Percentiles rank a stretch among this genome's conserved stretches.
phyloP scores from a whole-genome alignment of 2,797 vertebrate species.

The Trachurus trachurus region DNA sequence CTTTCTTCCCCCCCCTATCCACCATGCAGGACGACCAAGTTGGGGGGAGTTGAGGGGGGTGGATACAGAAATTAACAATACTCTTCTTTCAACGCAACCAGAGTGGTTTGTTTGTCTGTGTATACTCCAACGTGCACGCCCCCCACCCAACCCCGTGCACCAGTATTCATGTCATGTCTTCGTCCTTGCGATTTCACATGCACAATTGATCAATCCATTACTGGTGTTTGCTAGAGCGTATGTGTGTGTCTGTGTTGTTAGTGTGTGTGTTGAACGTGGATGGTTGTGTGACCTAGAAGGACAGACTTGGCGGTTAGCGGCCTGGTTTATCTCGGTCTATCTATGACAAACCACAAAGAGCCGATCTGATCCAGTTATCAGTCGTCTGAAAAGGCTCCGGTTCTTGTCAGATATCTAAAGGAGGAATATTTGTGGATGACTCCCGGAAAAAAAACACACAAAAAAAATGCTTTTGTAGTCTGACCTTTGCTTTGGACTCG shows the following conservation, averaged over 20 bases:
- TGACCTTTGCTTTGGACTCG: neutral
- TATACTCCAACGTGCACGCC: conserved; percentile 18
- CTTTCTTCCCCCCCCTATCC: conserved; percentile 66
- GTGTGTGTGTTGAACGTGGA: neutral
- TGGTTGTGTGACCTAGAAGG: conserved; percentile 54
- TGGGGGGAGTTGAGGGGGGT: conserved; percentile 12
- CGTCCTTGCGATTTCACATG: conserved; percentile 57
- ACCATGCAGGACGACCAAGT: conserved; percentile 35
- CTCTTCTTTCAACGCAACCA: conserved; percentile 55
- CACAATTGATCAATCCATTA: conserved; percentile 64
- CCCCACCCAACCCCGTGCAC: neutral
- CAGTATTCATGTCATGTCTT: conserved; percentile 49
- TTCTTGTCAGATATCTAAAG: neutral
- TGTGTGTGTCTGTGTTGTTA: no score
- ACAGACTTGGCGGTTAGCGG: conserved; percentile 36
- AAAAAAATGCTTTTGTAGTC: neutral
- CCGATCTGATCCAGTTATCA: conserved; percentile 3
- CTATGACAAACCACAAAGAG: conserved; percentile 21
- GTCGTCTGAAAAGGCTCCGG: neutral
- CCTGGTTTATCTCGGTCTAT: conserved; percentile 44
- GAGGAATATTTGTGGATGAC: neutral
- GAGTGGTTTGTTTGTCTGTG: conserved; percentile 58
- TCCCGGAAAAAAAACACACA: neutral
- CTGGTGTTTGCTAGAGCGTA: conserved; percentile 16
- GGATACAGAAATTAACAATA: conserved; percentile 65